These are phyloP conservation scores for Leucoptera coffeella DNA, from an alignment of 2,888 invertebrate species.

Conservation along the genomic window DNA sequence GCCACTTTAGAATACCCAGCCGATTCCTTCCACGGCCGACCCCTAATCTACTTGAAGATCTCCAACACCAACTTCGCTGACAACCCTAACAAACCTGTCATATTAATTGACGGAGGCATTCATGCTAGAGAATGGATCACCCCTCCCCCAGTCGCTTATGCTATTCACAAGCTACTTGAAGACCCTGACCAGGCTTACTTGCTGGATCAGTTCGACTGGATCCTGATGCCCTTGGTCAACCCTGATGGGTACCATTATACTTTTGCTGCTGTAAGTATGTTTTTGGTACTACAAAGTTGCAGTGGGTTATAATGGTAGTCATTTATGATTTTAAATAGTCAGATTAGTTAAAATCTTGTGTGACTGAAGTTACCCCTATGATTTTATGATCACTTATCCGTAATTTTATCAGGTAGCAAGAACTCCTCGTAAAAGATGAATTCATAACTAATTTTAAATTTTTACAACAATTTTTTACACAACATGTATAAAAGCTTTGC, in stretches of 20 bases:
- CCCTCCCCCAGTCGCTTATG: slow-evolving; percentile 57
- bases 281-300: not conserved
- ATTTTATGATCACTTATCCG: too few relatives aligned
- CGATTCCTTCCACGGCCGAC: slow-evolving; percentile 46
- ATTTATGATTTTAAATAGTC: too few relatives aligned
- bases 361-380: too few relatives aligned
- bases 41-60: slow-evolving; percentile 52
- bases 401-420: too few relatives aligned
- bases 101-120: slow-evolving; percentile 57
- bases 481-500: too few relatives aligned
- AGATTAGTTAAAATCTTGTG: too few relatives aligned
- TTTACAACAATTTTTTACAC: too few relatives aligned
- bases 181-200: slow-evolving; percentile 50
- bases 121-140: slow-evolving; percentile 70
- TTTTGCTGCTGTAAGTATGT: slow-evolving; percentile 26
- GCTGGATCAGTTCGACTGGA: slow-evolving; percentile 58
- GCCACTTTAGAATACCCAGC: slow-evolving; percentile 48
- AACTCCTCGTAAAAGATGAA: too few relatives aligned
- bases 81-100: slow-evolving; percentile 39
- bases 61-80: slow-evolving; percentile 44
- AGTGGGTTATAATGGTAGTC: too few relatives aligned
- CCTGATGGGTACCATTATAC: slow-evolving; percentile 67
- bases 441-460: too few relatives aligned
- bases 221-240: slow-evolving; percentile 59
- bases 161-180: slow-evolving; percentile 58